A percentile compares a stretch with the other conserved stretches of the same genome.
Conservation (phyloP, 2,888 invertebrate species). For the Amphipoea oculea region DNA sequence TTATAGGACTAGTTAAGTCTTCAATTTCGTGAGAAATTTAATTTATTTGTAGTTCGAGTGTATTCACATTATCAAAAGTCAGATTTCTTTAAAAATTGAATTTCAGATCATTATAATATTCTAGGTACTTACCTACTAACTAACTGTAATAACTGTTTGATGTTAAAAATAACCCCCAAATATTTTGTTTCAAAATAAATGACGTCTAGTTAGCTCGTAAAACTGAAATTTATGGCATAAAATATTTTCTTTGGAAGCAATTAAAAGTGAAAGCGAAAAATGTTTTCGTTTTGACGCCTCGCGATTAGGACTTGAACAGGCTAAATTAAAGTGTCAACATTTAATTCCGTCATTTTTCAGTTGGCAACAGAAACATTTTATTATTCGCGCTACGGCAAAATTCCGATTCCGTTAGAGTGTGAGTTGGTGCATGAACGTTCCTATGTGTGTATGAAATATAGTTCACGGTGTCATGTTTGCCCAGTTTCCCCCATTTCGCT, state of each 20-base stretch:
- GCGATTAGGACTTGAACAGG: constrained; percentile 47
- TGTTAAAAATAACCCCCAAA: constrained; percentile 35
- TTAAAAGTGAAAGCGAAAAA: constrained; percentile 61
- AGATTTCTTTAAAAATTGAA: not conserved
- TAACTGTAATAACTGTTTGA: constrained; percentile 2
- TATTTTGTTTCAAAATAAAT: constrained; percentile 44
- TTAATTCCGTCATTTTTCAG: constrained; percentile 60
- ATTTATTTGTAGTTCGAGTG: not conserved
- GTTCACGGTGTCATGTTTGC: constrained; percentile 73
- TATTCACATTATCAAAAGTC: not conserved
- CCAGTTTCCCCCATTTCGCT: constrained; percentile 68
- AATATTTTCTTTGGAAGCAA: constrained; percentile 59
- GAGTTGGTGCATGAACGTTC: constrained; percentile 53
- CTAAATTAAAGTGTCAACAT: constrained; percentile 63
- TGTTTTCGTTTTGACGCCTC: constrained; percentile 54
- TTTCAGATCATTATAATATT: constrained; percentile 11
- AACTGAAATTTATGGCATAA: constrained; percentile 47
- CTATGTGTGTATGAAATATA: constrained; percentile 70
- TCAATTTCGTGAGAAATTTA: not conserved
- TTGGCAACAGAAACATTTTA: constrained; percentile 67
- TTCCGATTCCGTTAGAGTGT: constrained; percentile 56
- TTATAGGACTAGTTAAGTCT: not conserved
- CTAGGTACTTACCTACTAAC: constrained; percentile 5
- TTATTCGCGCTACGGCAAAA: constrained; percentile 62
- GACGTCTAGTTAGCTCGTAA: constrained; percentile 45